phyloP scores from a whole-genome alignment of 2,888 invertebrate species.

The Beris chalybata region DNA sequence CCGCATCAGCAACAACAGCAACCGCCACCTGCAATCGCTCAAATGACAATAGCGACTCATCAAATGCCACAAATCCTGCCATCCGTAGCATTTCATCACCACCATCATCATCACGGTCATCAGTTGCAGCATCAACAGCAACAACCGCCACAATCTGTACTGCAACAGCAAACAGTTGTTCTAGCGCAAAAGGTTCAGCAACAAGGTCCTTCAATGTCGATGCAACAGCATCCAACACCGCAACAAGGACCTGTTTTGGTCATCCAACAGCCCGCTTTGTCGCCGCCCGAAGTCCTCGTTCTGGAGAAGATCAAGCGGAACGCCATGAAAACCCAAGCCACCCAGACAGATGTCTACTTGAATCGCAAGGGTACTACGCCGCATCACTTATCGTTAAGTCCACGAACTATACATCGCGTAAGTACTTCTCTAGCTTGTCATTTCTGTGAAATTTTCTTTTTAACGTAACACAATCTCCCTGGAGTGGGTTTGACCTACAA shows the following conservation, averaged over 20 bases:
- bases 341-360: conserved; percentile 80
- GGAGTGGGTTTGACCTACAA: too few relatives aligned
- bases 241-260: conserved; percentile 22
- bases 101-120: conserved; percentile 39
- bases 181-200: conserved; percentile 42
- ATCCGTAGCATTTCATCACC: conserved; percentile 37
- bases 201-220: conserved; percentile 42
- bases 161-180: conserved; percentile 13
- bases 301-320: conserved; percentile 78
- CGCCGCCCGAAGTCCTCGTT: conserved; percentile 50
- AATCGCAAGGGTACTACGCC: conserved; percentile 73
- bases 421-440: conserved; percentile 42
- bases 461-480: too few relatives aligned
- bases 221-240: conserved; percentile 41
- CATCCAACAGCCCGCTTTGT: conserved; percentile 22
- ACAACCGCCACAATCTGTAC: neutral
- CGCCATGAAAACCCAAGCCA: conserved; percentile 90
- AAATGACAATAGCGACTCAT: conserved; percentile 9
- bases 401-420: conserved; percentile 79
- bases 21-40: conserved; percentile 6
- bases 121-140: conserved; percentile 23
- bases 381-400: conserved; percentile 73
- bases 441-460: too few relatives aligned
- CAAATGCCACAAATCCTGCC: conserved; percentile 24
- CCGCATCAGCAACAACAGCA: conserved; percentile 21